A percentile compares a stretch with the other conserved stretches of the same genome.
These are phyloP conservation scores for Leptobrachium leishanense DNA, from an alignment of 2,113 vertebrate genomes.

Conservation along the genomic window DNA sequence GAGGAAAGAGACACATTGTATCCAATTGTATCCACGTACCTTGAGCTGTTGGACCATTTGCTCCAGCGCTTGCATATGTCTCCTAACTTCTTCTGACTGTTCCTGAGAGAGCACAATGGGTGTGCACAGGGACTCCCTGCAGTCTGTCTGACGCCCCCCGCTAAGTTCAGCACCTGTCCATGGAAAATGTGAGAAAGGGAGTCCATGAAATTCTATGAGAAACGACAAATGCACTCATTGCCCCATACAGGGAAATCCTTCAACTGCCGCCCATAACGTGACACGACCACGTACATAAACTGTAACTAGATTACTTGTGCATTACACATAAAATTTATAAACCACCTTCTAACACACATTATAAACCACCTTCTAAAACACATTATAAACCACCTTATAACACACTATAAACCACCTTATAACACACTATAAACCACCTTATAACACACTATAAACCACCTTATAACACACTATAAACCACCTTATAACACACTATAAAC, in stretches of 20 bases:
- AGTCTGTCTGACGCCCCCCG: neutral
- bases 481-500: too few relatives aligned
- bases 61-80: constrained; percentile 71
- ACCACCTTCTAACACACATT: too few relatives aligned
- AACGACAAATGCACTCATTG: neutral
- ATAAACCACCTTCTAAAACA: too few relatives aligned
- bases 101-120: constrained; percentile 66
- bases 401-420: too few relatives aligned
- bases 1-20: neutral
- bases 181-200: neutral
- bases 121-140: constrained; percentile 55
- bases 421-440: too few relatives aligned
- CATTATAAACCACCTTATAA: too few relatives aligned
- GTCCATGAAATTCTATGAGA: neutral
- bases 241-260: neutral
- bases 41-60: constrained; percentile 73
- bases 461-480: too few relatives aligned
- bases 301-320: too few relatives aligned
- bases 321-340: too few relatives aligned
- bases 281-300: neutral
- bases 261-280: neutral
- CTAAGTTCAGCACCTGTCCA: neutral
- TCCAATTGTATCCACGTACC: constrained; percentile 61
- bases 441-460: too few relatives aligned
- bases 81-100: constrained; percentile 66